Conservation (phyloP, 2,797 vertebrate species). For the Mormyrops boulengeri region DNA sequence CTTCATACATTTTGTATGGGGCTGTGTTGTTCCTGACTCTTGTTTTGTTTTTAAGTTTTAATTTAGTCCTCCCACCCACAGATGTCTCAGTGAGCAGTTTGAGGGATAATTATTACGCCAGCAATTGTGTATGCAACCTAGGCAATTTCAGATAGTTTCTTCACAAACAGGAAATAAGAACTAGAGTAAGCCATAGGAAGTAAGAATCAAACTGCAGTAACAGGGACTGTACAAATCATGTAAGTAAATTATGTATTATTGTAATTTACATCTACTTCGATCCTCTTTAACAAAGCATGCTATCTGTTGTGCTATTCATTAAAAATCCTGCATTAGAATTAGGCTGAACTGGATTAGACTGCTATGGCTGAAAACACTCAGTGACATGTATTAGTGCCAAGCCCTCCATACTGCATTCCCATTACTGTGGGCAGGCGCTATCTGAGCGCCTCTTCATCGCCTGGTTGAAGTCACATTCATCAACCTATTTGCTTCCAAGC, state of each 20-base stretch:
- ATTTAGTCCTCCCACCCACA: constrained; percentile 33
- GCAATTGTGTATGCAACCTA: background rate
- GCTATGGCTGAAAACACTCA: background rate
- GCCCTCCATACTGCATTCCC: constrained; percentile 6
- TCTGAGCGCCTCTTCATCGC: background rate
- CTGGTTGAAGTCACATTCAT: background rate
- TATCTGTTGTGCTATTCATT: background rate
- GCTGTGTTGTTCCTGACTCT: constrained; percentile 33
- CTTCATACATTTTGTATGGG: constrained; percentile 35
- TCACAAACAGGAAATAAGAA: constrained; percentile 11
- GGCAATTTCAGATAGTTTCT: background rate
- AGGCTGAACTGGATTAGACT: background rate
- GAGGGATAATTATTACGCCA: constrained; percentile 34
- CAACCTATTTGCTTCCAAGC: background rate
- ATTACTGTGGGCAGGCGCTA: constrained; percentile 1
- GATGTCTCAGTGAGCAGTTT: constrained; percentile 30
- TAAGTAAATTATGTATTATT: background rate
- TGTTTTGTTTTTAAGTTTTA: constrained; percentile 47
- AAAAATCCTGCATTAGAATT: background rate
- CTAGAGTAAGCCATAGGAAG: background rate
- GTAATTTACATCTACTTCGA: background rate
- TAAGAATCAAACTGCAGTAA: background rate
- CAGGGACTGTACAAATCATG: background rate
- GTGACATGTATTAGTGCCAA: background rate
- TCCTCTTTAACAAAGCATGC: background rate